These are phyloP conservation scores for Mesoclemmys tuberculata DNA, from an alignment of 2,113 vertebrate species.

Conservation along the genomic window DNA sequence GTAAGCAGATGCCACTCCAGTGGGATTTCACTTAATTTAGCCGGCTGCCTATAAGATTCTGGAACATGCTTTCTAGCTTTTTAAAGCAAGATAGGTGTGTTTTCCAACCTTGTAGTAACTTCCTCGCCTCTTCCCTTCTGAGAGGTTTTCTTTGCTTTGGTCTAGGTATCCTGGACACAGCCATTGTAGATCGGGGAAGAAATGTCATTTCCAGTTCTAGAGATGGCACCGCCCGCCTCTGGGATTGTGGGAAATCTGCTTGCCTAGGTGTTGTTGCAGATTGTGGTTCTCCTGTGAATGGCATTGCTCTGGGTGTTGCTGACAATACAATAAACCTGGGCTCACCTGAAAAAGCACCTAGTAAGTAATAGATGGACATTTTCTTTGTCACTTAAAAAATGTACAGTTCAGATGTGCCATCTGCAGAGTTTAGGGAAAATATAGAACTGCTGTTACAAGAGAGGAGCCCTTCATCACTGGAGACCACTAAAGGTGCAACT, in stretches of 20 bases:
- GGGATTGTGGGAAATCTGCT: constrained; percentile 81
- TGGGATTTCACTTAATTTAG: background rate
- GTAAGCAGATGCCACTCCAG: background rate
- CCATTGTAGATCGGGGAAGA: constrained; percentile 81
- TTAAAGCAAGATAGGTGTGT: fast-evolving
- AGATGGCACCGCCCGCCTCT: constrained; percentile 81
- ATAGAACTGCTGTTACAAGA: background rate
- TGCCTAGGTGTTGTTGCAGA: constrained; percentile 77
- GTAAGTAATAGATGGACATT: constrained; percentile 62
- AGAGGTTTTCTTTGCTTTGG: fast-evolving
- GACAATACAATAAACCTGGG: constrained; percentile 78
- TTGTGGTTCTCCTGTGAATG: constrained; percentile 76
- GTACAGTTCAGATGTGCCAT: background rate
- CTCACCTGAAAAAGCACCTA: constrained; percentile 67
- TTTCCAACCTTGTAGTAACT: fast-evolving
- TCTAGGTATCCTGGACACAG: constrained; percentile 81
- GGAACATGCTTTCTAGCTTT: background rate
- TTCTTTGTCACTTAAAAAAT: background rate
- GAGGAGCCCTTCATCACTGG: background rate
- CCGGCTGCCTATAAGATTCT: background rate
- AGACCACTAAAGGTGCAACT: too few relatives aligned
- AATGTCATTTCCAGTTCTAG: constrained; percentile 82
- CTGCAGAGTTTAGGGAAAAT: background rate
- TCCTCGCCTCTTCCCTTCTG: background rate
- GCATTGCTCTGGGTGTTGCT: constrained; percentile 70